phyloP scores from a whole-genome alignment of 2,888 invertebrate genomes.

The Helicoverpa assulta region DNA sequence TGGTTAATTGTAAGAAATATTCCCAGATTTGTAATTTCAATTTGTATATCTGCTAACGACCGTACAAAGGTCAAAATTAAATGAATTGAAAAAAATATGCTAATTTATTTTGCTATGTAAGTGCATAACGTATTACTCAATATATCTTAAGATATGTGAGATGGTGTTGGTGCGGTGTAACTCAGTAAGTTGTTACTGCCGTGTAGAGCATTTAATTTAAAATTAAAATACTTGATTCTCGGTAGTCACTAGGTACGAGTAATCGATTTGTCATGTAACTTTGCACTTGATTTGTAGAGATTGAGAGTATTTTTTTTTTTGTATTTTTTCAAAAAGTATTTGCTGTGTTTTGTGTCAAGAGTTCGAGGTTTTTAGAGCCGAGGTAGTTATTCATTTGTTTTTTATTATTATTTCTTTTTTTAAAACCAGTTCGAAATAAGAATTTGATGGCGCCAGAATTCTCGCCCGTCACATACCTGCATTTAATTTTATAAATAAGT shows the following conservation, averaged over 20 bases:
- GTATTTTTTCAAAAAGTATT: background rate
- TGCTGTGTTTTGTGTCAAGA: constrained; percentile 14
- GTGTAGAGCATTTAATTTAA: constrained; percentile 51
- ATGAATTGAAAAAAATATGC: constrained; percentile 45
- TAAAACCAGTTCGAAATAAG: constrained; percentile 16
- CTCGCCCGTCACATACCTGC: background rate
- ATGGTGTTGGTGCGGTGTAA: constrained; percentile 33
- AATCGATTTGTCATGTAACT: constrained; percentile 54
- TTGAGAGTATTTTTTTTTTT: constrained; percentile 15
- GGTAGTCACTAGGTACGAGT: constrained; percentile 37
- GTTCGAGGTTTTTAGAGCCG: constrained; percentile 3
- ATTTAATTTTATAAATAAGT: constrained; percentile 4
- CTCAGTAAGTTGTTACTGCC: constrained; percentile 29
- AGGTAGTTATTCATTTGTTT: background rate
- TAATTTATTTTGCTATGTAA: constrained; percentile 36
- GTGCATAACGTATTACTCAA: constrained; percentile 39
- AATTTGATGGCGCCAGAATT: constrained; percentile 3
- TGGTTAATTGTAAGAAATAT: constrained; percentile 56
- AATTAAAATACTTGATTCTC: constrained; percentile 55
- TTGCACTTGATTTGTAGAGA: constrained; percentile 34
- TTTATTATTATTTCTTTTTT: constrained; percentile 12
- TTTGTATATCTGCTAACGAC: constrained; percentile 53
- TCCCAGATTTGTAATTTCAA: constrained; percentile 56
- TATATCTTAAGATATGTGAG: constrained; percentile 52
- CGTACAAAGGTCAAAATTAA: constrained; percentile 58